phyloP scores from a whole-genome alignment of 2,113 vertebrate genomes.

The mouse (Mus musculus) region GRCm39 chr6:147280001-147280500 shows the following conservation, averaged over 20 bases:
- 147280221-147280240: background rate
- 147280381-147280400: background rate
- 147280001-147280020: background rate
- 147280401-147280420: background rate
- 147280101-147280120: background rate
- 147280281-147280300: too few relatives aligned
- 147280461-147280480: background rate
- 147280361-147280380: background rate
- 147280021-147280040: slow-evolving; percentile 18
- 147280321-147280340: too few relatives aligned
- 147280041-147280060: background rate
- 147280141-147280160: background rate
- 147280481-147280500: background rate
- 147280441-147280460: background rate
- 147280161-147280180: background rate
- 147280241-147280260: background rate
- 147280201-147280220: background rate
- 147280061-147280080: background rate
- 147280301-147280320: too few relatives aligned
- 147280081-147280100: background rate
- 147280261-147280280: too few relatives aligned
- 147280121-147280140: background rate
- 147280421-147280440: background rate
- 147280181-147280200: background rate
- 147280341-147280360: background rate